Percentiles rank a stretch among this genome's conserved stretches.
Conservation (phyloP, 2,797 vertebrate species). For the Anabacerthia variegaticeps region DNA sequence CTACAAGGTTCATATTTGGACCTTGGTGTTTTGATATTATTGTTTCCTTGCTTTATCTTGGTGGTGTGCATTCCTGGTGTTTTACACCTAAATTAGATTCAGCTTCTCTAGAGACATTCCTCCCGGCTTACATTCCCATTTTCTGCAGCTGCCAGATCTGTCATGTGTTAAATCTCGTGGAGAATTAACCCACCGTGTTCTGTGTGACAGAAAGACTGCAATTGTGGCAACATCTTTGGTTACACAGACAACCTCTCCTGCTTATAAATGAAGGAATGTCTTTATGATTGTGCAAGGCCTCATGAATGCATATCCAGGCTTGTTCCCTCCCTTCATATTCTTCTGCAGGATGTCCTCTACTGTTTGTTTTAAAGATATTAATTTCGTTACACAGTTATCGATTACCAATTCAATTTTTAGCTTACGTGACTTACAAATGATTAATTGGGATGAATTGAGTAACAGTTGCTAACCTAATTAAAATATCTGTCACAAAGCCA, state of each 20-base stretch:
- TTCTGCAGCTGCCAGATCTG: conserved; percentile 7
- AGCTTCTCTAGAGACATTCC: conserved; percentile 4
- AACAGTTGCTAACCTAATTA: conserved; percentile 2
- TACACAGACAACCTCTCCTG: background rate
- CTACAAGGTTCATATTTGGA: background rate
- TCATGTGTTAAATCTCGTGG: background rate
- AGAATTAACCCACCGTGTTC: background rate
- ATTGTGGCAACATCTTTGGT: background rate
- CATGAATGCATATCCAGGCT: background rate
- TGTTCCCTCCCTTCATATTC: background rate
- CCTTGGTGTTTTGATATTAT: background rate
- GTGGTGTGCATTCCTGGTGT: background rate
- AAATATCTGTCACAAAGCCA: background rate
- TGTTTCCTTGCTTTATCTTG: background rate
- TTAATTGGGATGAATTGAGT: background rate
- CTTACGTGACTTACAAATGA: background rate
- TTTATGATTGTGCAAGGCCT: background rate
- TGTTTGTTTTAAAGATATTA: background rate
- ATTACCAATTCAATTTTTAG: background rate
- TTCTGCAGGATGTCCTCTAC: background rate
- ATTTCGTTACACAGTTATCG: background rate
- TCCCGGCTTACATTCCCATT: background rate
- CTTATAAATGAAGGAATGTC: background rate
- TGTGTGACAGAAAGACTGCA: background rate
- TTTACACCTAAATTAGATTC: conserved; percentile 21